Evolutionary conservation across 2,888 invertebrate genomes (phyloP).

Genomic region (Podotricha telesiphe): DNA sequence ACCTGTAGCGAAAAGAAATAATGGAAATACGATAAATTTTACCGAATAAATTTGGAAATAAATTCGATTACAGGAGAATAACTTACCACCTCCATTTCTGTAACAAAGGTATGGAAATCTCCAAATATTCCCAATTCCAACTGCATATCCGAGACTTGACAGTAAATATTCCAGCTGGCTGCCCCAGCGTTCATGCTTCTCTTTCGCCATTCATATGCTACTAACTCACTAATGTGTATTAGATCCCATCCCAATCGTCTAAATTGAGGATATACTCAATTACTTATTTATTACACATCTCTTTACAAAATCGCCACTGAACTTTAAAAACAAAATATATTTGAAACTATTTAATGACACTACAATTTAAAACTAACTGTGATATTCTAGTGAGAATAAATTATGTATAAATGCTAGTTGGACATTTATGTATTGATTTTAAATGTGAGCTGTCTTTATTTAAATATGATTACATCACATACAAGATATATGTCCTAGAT

Average conservation of each 20-base stretch:
- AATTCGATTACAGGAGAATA: no score
- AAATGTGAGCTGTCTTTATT: background rate
- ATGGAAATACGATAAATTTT: background rate
- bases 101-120: constrained; percentile 94
- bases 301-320: constrained; percentile 14
- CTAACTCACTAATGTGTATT: constrained; percentile 43
- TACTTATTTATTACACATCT: constrained; percentile 41
- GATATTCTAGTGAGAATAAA: background rate
- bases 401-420: background rate
- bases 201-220: constrained; percentile 60
- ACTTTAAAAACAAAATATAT: background rate
- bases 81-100: constrained; percentile 92
- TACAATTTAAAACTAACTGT: background rate
- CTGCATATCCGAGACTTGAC: constrained; percentile 92
- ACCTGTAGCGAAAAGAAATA: constrained; percentile 74
- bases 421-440: background rate
- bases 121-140: constrained; percentile 94
- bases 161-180: constrained; percentile 90
- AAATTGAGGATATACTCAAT: constrained; percentile 63
- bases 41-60: no score
- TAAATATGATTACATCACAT: background rate
- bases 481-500: background rate
- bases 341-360: background rate
- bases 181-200: constrained; percentile 86
- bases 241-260: constrained; percentile 47